Percentiles rank a stretch among this genome's conserved stretches.
phyloP scores from a whole-genome alignment of 2,797 vertebrate species.

The Sebastes matsubarae region DNA sequence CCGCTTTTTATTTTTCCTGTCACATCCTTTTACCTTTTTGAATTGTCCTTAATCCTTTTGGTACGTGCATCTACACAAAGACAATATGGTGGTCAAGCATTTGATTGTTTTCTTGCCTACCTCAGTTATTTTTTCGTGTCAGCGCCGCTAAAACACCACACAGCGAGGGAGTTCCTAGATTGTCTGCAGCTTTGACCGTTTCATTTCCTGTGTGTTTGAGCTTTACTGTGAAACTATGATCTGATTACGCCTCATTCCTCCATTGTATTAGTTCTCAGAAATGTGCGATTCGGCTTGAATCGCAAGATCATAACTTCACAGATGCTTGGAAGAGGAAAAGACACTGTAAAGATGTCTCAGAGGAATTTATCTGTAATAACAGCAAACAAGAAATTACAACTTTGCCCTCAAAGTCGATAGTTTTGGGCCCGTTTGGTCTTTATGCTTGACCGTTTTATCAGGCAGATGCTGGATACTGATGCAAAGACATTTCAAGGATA shows the following conservation, averaged over 20 bases:
- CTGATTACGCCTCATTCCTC: conserved; percentile 19
- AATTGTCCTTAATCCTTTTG: conserved; percentile 29
- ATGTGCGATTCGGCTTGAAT: conserved; percentile 13
- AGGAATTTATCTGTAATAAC: background rate
- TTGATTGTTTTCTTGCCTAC: conserved; percentile 77
- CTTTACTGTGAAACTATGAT: conserved; percentile 50
- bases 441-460: conserved; percentile 18
- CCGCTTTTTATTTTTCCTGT: conserved; percentile 6
- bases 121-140: conserved; percentile 68
- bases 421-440: conserved; percentile 4
- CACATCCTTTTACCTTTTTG: conserved; percentile 2
- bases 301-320: conserved; percentile 9
- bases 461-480: conserved; percentile 58
- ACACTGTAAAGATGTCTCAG: background rate
- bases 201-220: conserved; percentile 29
- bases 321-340: conserved; percentile 12
- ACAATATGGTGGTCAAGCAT: conserved; percentile 57
- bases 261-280: conserved; percentile 11
- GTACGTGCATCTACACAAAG: conserved; percentile 31
- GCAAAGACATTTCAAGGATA: conserved; percentile 23
- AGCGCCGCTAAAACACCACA: conserved; percentile 4
- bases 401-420: background rate
- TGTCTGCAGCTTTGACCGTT: conserved; percentile 14
- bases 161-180: conserved; percentile 15
- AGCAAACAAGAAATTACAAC: background rate